These are phyloP conservation scores for Glaucomys volans DNA, from an alignment of 2,113 vertebrate species.

Conservation along the genomic window DNA sequence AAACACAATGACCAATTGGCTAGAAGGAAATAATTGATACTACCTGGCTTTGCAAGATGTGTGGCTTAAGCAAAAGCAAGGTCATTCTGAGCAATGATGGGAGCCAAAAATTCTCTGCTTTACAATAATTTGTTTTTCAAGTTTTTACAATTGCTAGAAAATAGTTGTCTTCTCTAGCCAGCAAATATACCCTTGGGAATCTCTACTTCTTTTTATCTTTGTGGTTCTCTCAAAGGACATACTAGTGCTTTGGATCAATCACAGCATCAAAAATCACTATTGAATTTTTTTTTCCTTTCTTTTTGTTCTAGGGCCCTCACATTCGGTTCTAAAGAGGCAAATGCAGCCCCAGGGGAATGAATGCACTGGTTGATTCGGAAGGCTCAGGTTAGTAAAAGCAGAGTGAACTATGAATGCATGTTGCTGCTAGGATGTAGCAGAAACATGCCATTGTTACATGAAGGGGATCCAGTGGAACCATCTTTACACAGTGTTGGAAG, in stretches of 20 bases:
- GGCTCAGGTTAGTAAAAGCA: not conserved
- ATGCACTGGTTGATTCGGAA: not conserved
- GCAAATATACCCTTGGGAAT: not conserved
- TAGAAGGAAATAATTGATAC: constrained; percentile 34
- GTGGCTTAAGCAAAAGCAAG: not conserved
- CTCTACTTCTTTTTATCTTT: not conserved
- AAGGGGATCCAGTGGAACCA: not conserved
- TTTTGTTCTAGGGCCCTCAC: not conserved
- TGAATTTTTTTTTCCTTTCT: not conserved
- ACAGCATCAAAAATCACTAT: constrained; percentile 17
- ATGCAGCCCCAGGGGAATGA: not conserved
- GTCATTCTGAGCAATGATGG: not conserved
- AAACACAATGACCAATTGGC: not conserved
- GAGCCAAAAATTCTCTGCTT: not conserved
- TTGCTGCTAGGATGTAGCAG: not conserved
- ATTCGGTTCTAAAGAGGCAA: not conserved
- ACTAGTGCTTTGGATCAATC: not conserved
- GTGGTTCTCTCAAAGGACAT: not conserved
- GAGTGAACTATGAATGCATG: not conserved
- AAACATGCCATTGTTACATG: not conserved
- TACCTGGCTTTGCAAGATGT: not conserved
- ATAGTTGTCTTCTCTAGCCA: not conserved
- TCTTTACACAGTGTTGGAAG: not conserved
- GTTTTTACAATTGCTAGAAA: not conserved
- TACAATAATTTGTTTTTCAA: not conserved